phyloP scores from a whole-genome alignment of 2,888 invertebrate genomes.

The Ophion slaviceki region DNA sequence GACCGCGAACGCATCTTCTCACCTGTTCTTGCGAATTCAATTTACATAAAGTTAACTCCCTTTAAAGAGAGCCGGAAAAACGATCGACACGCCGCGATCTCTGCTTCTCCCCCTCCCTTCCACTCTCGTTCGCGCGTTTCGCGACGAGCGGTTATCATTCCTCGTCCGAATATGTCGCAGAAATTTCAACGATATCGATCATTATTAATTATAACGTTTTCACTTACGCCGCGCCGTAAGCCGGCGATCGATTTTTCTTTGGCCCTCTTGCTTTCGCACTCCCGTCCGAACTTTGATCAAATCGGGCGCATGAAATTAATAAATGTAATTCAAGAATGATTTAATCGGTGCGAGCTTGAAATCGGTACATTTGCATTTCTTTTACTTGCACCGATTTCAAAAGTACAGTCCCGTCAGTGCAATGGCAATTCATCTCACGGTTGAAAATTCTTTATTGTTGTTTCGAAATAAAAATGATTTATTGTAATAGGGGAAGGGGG shows the following conservation, averaged over 20 bases:
- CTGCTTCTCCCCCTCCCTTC: conserved; percentile 20
- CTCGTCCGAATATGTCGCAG: conserved; percentile 19
- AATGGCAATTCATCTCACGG: no score
- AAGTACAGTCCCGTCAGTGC: not conserved
- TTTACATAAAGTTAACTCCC: conserved; percentile 65
- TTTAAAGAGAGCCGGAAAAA: conserved; percentile 28
- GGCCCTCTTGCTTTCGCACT: not conserved
- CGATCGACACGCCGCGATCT: conserved; percentile 37
- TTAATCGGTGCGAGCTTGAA: not conserved
- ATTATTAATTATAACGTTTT: conserved; percentile 54
- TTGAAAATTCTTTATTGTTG: no score
- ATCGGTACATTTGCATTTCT: not conserved
- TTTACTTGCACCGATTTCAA: not conserved
- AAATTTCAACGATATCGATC: conserved; percentile 57
- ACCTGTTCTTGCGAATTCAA: conserved; percentile 62
- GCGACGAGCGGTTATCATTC: conserved; percentile 38
- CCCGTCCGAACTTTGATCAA: conserved; percentile 17
- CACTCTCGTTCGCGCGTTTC: conserved; percentile 24
- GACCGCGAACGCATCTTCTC: conserved; percentile 52
- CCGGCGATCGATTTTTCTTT: not conserved
- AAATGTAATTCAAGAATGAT: not conserved
- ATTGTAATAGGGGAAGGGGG: no score
- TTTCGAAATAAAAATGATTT: not conserved
- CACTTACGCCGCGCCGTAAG: conserved; percentile 1
- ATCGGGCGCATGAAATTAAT: conserved; percentile 16